Conservation (phyloP, 2,888 invertebrate genomes). For the Mesochorus sp. region DNA sequence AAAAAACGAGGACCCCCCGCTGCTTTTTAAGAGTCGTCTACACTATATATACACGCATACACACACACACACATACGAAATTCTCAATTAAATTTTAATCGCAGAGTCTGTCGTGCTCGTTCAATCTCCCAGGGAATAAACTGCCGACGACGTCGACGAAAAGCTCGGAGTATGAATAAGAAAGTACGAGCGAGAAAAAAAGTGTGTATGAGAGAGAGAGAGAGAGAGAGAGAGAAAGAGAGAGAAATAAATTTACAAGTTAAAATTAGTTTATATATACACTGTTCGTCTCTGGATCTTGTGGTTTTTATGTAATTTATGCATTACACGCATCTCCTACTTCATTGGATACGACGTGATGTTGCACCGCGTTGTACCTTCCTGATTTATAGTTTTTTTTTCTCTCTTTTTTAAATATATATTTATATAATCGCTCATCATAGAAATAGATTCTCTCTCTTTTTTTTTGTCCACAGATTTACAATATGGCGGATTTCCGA, state of each 20-base stretch:
- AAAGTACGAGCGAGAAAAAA: slow-evolving; percentile 7
- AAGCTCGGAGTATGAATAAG: slow-evolving; percentile 36
- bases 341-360: background rate
- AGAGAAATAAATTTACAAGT: slow-evolving; percentile 10
- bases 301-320: background rate
- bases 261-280: slow-evolving; percentile 40
- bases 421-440: slow-evolving; percentile 4
- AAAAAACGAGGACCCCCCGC: slow-evolving; percentile 24
- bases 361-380: background rate
- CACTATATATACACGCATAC: slow-evolving; percentile 9
- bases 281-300: slow-evolving; percentile 20
- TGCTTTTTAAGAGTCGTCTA: slow-evolving; percentile 6
- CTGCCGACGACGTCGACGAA: slow-evolving; percentile 24
- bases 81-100: slow-evolving; percentile 64
- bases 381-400: slow-evolving; percentile 8
- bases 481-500: background rate
- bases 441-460: slow-evolving; percentile 23
- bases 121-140: slow-evolving; percentile 50
- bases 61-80: no score
- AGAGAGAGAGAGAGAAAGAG: background rate
- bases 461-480: slow-evolving; percentile 24
- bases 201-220: slow-evolving; percentile 9
- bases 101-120: slow-evolving; percentile 56
- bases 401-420: background rate
- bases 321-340: background rate